A percentile compares a stretch with the other conserved stretches of the same genome.
phyloP scores from a whole-genome alignment of 2,888 invertebrate genomes.

The Ochropleura leucogaster region DNA sequence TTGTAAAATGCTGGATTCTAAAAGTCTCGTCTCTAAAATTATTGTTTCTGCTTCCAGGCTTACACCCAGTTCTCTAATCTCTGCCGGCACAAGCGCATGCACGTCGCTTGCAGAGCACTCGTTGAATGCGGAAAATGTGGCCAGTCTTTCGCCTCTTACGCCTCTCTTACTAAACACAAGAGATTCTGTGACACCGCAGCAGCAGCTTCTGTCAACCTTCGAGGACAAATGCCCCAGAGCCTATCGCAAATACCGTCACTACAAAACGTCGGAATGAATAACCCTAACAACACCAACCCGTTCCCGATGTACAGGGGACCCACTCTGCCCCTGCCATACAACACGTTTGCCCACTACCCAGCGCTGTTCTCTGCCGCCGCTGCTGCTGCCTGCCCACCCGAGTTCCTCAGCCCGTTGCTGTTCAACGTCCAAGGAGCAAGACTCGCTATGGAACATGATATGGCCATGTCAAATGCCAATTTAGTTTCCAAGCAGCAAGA shows the following conservation, averaged over 20 bases:
- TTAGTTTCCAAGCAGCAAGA: slow-evolving; percentile 88
- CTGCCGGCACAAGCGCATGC: slow-evolving; percentile 99
- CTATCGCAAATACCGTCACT: slow-evolving; percentile 83
- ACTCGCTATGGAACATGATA: slow-evolving; percentile 88
- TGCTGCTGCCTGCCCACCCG: slow-evolving; percentile 90
- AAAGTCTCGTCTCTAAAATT: neutral
- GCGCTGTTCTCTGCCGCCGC: slow-evolving; percentile 89
- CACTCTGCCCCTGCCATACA: slow-evolving; percentile 91
- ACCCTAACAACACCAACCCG: slow-evolving; percentile 89
- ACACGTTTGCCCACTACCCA: slow-evolving; percentile 91
- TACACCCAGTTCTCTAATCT: slow-evolving; percentile 99
- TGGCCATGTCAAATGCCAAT: slow-evolving; percentile 88
- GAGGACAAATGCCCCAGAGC: slow-evolving; percentile 86
- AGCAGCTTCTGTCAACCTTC: slow-evolving; percentile 84
- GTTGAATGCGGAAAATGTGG: slow-evolving; percentile 98
- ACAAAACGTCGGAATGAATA: slow-evolving; percentile 86
- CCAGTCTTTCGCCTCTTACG: slow-evolving; percentile 97
- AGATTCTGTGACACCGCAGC: slow-evolving; percentile 97
- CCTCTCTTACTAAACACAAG: slow-evolving; percentile 98
- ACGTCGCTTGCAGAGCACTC: slow-evolving; percentile 97
- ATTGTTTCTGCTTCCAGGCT: slow-evolving; percentile 90
- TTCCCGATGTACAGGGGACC: slow-evolving; percentile 94
- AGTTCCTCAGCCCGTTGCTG: slow-evolving; percentile 92
- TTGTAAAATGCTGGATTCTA: neutral
- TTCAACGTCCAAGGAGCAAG: slow-evolving; percentile 91